phyloP scores from a whole-genome alignment of 1,140 invertebrate genomes.

The Drosophila nebulosa region DNA sequence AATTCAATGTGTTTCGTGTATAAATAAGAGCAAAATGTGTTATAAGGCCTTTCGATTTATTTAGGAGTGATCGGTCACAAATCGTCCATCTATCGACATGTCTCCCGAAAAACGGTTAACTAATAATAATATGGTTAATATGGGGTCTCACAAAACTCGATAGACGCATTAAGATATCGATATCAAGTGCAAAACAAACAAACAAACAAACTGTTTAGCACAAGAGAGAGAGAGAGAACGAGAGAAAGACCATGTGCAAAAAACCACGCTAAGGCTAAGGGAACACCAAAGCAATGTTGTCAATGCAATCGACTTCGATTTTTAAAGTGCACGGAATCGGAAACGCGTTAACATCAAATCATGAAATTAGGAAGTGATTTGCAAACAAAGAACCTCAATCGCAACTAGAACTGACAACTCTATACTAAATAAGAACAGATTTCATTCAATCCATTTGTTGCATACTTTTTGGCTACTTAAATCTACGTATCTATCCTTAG shows the following conservation, averaged over 20 bases:
- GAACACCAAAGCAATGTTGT: too few species aligned
- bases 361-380: not conserved
- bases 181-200: not conserved
- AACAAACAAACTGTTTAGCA: not conserved
- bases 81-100: not conserved
- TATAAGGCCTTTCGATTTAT: constrained; percentile 59
- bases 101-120: not conserved
- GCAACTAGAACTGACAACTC: not conserved
- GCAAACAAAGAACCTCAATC: not conserved
- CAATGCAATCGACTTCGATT: too few species aligned
- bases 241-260: not conserved
- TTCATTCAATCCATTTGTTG: not conserved
- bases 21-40: not conserved
- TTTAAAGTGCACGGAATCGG: not conserved
- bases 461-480: not conserved
- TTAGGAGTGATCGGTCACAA: constrained; percentile 59
- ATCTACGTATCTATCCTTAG: too few species aligned
- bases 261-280: not conserved
- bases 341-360: not conserved
- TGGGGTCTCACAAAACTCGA: too few species aligned
- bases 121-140: too few species aligned
- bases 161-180: not conserved
- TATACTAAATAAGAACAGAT: too few species aligned
- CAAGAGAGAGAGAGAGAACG: not conserved
- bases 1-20: constrained; percentile 37